Base-by-base conservation (phyloP, 1,140 invertebrate species). In the Lethrus apterus region DNA sequence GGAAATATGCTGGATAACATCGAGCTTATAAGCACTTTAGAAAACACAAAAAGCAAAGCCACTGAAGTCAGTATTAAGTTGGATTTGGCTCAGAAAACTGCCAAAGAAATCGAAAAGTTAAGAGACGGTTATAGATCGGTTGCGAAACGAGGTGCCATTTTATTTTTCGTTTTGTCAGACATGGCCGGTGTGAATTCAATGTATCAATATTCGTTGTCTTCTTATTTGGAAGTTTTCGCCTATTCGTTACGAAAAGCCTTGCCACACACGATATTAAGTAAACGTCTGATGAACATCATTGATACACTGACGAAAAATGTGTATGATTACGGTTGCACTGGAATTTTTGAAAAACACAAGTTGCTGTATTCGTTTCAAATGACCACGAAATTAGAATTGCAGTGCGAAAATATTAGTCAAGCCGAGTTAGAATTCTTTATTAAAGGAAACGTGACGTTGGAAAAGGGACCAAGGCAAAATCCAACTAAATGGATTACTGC, bases 1-100 rank as follows among this genome's bases (percentile, higher is more conserved):
- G 89, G 89, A 13, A 93, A 91, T 65, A 93, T 93, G 86, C 66
- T 93, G 52, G 89, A 94, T 58, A 93, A 95, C 57, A 75, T 81
- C 0, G 88, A 93, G 49, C 69, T 93, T 0, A 77, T 95, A 2
- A 70, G 80, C 46, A 92, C 88, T 0, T 66, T 94, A n/a, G 89
- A 93, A 54, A 87, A 89, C 45, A 89, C 88, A 1, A 93, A 93
- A 67, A 74, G 75, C 1, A 92, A 90, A 59, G 86, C 87, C 7
- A 71, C 67, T 31, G 84, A 91, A 62, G 85, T 84, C 29, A 70
- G 63, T 41, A 54, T 55, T 48, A 91, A 93, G 65, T 65, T 90
- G 2, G 71, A 74, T 36, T 65, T 90, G 19, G 87, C 83, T 0
- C 76, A 76, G 15, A 71, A 77, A 36, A 92, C 89, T 2, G 76